These are phyloP conservation scores for Ricordea florida DNA, from an alignment of 92 coral and sea anemone genomes.

Conservation along the genomic window DNA sequence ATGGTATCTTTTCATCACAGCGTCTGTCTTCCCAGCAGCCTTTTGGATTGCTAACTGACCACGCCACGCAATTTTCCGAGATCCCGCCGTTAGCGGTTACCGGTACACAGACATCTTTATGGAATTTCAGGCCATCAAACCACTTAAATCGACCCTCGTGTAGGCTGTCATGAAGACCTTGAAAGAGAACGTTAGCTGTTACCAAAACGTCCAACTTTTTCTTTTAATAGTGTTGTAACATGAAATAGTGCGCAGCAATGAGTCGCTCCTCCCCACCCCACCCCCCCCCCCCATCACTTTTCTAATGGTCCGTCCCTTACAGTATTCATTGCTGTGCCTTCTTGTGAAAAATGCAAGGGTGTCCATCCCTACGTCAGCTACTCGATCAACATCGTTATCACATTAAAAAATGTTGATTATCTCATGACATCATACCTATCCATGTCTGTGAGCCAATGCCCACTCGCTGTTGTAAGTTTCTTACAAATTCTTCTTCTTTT, in stretches of 20 bases:
- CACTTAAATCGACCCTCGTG: constrained; percentile 77
- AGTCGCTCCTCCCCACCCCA: too few relatives aligned
- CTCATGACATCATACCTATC: constrained; percentile 51
- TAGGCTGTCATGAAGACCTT: constrained; percentile 73
- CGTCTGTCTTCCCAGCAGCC: constrained; percentile 90
- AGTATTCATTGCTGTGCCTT: too few relatives aligned
- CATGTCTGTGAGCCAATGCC: constrained; percentile 65
- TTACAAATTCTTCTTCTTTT: constrained; percentile 73
- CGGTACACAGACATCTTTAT: constrained; percentile 68
- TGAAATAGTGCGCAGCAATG: too few relatives aligned
- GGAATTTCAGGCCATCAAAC: constrained; percentile 78
- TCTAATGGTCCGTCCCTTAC: too few relatives aligned
- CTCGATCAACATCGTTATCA: too few relatives aligned
- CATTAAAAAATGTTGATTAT: not conserved
- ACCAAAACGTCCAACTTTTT: too few relatives aligned
- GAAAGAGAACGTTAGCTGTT: too few relatives aligned
- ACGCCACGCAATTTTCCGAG: constrained; percentile 81
- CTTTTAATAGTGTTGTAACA: too few relatives aligned
- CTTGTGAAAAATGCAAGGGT: too few relatives aligned
- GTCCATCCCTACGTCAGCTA: too few relatives aligned
- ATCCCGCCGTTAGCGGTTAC: constrained; percentile 70
- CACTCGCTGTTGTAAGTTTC: constrained; percentile 58
- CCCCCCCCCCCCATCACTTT: too few relatives aligned
- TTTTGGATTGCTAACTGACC: constrained; percentile 74
- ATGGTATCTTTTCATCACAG: constrained; percentile 69